Evolutionary conservation across 2,113 vertebrate species (phyloP).

Genomic region (Poeciliopsis retropinna): DNA sequence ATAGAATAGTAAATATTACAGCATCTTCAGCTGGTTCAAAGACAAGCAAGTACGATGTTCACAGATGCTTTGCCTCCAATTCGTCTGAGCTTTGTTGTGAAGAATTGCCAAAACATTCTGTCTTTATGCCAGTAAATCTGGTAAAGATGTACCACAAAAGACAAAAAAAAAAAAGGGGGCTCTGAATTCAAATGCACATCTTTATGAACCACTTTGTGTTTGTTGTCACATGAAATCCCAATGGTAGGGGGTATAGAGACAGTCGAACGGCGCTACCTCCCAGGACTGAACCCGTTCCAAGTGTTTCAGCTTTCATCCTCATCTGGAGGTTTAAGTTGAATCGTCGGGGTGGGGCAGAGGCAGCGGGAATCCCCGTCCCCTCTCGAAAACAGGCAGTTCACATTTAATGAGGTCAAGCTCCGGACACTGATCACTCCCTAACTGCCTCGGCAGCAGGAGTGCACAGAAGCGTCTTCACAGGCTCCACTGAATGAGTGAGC

Average conservation of each 20-base stretch:
- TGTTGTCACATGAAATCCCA: not conserved
- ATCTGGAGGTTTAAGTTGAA: conserved; percentile 10
- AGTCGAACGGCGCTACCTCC: too few relatives aligned
- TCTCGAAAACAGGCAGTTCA: conserved; percentile 19
- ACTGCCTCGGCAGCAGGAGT: not conserved
- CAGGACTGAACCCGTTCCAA: not conserved
- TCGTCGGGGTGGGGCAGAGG: not conserved
- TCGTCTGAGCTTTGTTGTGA: too few relatives aligned
- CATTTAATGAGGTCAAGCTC: conserved; percentile 48
- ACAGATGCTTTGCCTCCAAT: not conserved
- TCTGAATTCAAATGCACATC: not conserved
- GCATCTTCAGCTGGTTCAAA: not conserved
- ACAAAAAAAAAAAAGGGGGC: not conserved
- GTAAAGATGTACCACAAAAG: not conserved
- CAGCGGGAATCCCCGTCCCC: conserved; percentile 25
- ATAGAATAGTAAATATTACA: not conserved
- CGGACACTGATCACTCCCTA: conserved; percentile 26
- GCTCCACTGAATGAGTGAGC: not conserved
- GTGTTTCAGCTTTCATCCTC: not conserved
- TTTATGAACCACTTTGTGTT: not conserved
- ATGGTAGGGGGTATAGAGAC: not conserved
- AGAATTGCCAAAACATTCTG: not conserved
- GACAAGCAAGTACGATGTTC: not conserved
- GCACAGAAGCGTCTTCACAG: conserved; percentile 30
- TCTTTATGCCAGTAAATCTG: not conserved